Evolutionary conservation across 1,140 invertebrate genomes (phyloP).

Genomic region (Planococcus citri): DNA sequence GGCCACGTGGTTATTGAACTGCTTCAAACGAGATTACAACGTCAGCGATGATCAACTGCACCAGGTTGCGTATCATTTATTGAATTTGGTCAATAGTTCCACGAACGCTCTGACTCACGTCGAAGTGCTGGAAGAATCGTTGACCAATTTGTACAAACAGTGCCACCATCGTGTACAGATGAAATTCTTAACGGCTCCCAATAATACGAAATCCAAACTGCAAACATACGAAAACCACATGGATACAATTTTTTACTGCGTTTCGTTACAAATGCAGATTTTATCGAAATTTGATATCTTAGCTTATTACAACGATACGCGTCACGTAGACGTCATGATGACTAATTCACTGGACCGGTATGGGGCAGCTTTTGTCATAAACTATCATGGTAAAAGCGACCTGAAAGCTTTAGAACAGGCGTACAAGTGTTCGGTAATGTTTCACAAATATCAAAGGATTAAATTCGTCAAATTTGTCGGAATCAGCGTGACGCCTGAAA

Average conservation of each 20-base stretch:
- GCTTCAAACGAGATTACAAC: not conserved
- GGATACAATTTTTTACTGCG: not conserved
- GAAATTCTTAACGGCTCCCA: no score
- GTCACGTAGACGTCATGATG: not conserved
- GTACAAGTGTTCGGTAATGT: not conserved
- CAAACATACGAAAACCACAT: not conserved
- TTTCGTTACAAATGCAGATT: not conserved
- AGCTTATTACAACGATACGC: not conserved
- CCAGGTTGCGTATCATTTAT: not conserved
- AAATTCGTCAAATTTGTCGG: not conserved
- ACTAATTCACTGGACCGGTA: not conserved
- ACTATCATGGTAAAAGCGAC: not conserved
- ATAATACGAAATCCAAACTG: no score
- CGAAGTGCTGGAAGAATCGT: no score
- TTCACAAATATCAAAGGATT: not conserved
- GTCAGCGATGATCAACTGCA: not conserved
- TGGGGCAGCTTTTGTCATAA: not conserved
- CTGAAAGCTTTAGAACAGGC: not conserved
- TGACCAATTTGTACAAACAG: not conserved
- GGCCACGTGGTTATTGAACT: not conserved
- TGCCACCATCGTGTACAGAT: not conserved
- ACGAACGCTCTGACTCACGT: no score
- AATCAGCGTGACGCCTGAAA: not conserved
- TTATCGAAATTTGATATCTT: not conserved
- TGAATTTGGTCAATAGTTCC: not conserved